Evolutionary conservation across 2,797 vertebrate species (phyloP), one percentile per base, ranked within the genome.

Genomic region (Malacoraja senta): DNA sequence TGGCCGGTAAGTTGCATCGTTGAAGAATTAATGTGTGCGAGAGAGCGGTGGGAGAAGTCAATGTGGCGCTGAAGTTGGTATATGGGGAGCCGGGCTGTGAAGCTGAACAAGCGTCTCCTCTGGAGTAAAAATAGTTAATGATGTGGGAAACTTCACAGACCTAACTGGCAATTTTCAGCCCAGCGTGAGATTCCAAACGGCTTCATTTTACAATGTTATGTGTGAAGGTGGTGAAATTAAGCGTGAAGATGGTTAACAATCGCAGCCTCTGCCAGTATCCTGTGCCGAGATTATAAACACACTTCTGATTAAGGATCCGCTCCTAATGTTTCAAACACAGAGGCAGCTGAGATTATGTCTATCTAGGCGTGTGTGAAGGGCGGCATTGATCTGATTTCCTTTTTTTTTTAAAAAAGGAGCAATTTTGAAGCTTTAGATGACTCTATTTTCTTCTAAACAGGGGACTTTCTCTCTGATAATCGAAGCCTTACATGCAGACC

Each of bases 401-500:
- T 84, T 93, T 88, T 68, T 68, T 4, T 38, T 38, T n/a, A 65
- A 38, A 93, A 19, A 19, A 21, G 93, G 32, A 76, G 86, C 94
- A 94, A 94, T 94, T 94, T 93, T 94, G 86, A 53, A 93, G 92
- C 95, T 95, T 95, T 94, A 95, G 24, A 65, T 53, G n/a, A 68
- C 24, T 94, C 93, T 94, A 93, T 93, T 94, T 95, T 93, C 93
- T 93, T 95, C 94, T 94, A 8, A 65, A 88, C 96, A 99, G 99
- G 99, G 99, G 91, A 99, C 99, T 71, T 99, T 99, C 96, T 99
- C 99, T 26, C 97, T 99, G 94, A 99, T 99, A 95, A 99, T 99
- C 93, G 99, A 99, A 95, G 98, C 98, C 65, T 96, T 99, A 93
- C 98, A 99, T 95, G 98, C 99, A 0, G 98, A 99, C 93, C 98